Evolutionary conservation across 2,888 invertebrate genomes (phyloP).

Genomic region (Caenorhabditis japonica): DNA sequence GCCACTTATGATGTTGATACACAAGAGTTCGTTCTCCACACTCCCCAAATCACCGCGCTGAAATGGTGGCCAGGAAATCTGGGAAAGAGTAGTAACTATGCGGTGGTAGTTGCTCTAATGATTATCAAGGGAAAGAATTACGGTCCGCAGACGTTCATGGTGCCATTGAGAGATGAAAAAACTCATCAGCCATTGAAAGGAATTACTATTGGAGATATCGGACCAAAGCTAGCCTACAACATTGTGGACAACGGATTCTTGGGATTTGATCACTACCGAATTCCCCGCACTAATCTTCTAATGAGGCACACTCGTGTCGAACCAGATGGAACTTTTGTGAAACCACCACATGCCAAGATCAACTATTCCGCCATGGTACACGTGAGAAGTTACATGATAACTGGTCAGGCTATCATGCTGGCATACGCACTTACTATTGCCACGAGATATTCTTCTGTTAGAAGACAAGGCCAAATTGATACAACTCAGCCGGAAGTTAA

Average conservation of each 20-base stretch:
- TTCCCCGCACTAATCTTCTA: constrained; percentile 90
- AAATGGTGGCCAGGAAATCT: constrained; percentile 69
- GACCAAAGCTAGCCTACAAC: constrained; percentile 92
- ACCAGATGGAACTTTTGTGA: constrained; percentile 87
- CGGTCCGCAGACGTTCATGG: constrained; percentile 90
- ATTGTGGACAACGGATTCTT: constrained; percentile 93
- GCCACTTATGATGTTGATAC: constrained; percentile 89
- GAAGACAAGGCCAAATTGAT: constrained; percentile 89
- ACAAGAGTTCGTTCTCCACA: constrained; percentile 89
- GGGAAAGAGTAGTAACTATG: constrained; percentile 88
- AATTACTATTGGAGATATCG: constrained; percentile 93
- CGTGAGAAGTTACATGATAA: constrained; percentile 57
- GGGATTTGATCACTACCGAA: constrained; percentile 87
- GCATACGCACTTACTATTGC: constrained; percentile 90
- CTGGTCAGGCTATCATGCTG: constrained; percentile 82
- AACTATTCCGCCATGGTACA: constrained; percentile 91
- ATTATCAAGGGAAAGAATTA: constrained; percentile 85
- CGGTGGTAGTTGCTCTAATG: constrained; percentile 91
- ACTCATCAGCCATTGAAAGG: constrained; percentile 85
- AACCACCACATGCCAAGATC: constrained; percentile 86
- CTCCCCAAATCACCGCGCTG: constrained; percentile 87
- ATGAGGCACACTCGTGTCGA: constrained; percentile 87
- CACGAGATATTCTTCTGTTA: constrained; percentile 89
- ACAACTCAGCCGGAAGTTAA: constrained; percentile 89
- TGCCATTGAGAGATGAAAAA: constrained; percentile 89